Evolutionary conservation across 2,113 vertebrate genomes (phyloP).

Genomic region (Morphnarchus princeps): DNA sequence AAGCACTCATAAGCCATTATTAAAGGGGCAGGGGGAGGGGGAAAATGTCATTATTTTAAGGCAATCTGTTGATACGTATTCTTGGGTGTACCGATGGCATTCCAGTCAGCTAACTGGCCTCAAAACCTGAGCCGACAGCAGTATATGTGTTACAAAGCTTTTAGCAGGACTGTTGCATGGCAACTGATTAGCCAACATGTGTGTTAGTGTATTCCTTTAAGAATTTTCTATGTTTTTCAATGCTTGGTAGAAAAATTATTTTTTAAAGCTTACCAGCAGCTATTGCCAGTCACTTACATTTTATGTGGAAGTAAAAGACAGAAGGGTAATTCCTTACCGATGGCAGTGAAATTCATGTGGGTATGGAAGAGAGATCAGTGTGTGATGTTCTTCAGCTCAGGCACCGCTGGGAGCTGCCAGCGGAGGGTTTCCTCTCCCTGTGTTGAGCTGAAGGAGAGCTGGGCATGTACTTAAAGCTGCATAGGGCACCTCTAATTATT

Average conservation of each 20-base stretch:
- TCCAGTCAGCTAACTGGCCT: not conserved
- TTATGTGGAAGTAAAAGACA: not conserved
- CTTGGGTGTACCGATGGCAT: not conserved
- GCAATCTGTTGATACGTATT: not conserved
- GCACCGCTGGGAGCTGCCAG: not conserved
- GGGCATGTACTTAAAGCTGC: not conserved
- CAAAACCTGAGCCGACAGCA: not conserved
- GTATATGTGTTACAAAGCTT: not conserved
- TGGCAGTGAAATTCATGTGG: not conserved
- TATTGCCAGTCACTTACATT: not conserved
- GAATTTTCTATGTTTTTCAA: not conserved
- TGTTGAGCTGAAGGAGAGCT: not conserved
- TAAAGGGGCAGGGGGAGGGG: not conserved
- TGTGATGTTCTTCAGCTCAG: not conserved
- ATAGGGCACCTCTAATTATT: not conserved
- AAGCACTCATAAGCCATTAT: not conserved
- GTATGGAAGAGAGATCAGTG: not conserved
- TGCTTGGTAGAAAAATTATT: not conserved
- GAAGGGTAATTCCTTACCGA: not conserved
- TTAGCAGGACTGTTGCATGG: not conserved
- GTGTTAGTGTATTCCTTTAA: not conserved
- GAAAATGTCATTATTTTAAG: not conserved
- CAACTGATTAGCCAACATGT: not conserved
- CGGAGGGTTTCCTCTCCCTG: not conserved
- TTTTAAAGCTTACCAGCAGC: not conserved